Evolutionary conservation across 2,113 vertebrate species (phyloP).

Genomic region (Spilogale gracilis): DNA sequence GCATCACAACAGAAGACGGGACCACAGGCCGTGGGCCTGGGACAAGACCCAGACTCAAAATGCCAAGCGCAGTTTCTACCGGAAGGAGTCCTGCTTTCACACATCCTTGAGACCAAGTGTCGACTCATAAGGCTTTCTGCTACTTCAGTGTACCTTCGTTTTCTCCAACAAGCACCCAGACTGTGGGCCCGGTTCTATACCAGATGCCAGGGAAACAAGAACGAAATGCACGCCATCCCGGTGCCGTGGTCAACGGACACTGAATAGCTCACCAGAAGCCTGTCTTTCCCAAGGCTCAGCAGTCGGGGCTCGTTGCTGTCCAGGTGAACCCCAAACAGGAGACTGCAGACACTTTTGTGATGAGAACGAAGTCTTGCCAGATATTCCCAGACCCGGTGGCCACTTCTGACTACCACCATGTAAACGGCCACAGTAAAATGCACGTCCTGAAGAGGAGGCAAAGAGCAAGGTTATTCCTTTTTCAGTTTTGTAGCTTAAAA

Average conservation of each 20-base stretch:
- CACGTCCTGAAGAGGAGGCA: constrained; percentile 87
- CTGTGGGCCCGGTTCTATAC: not conserved
- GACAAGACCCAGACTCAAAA: not conserved
- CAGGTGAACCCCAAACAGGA: constrained; percentile 93
- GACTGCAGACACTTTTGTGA: constrained; percentile 91
- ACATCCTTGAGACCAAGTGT: not conserved
- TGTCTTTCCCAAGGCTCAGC: constrained; percentile 94
- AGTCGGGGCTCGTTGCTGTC: constrained; percentile 91
- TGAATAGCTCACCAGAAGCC: constrained; percentile 89
- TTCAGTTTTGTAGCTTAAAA: not conserved
- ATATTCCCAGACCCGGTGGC: constrained; percentile 88
- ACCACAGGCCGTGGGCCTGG: not conserved
- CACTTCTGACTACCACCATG: constrained; percentile 59
- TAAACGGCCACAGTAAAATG: constrained; percentile 92
- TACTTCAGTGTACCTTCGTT: accelerated
- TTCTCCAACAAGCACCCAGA: not conserved
- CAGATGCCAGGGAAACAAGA: not conserved
- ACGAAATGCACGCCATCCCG: accelerated
- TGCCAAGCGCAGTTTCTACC: not conserved
- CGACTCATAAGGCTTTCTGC: too few species aligned
- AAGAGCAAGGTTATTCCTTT: not conserved
- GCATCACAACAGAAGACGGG: not conserved
- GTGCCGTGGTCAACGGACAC: accelerated
- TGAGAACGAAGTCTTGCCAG: constrained; percentile 93
- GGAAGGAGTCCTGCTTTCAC: not conserved